Evolutionary conservation across 1,140 invertebrate species (phyloP).

Genomic region (Micrasema longulum): DNA sequence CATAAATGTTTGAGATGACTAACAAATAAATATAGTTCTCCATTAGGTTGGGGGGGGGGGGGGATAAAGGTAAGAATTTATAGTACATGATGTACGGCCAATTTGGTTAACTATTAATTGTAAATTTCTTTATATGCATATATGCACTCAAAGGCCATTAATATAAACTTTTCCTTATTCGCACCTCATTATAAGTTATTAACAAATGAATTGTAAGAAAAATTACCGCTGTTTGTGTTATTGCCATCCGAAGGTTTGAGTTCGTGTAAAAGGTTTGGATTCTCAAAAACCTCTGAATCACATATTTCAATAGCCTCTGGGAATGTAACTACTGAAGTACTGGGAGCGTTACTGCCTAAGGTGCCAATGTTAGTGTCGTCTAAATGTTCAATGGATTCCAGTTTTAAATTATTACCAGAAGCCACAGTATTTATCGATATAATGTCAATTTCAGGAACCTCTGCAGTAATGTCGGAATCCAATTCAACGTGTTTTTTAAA

Average conservation of each 20-base stretch:
- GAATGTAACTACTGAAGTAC: slow-evolving; percentile 33
- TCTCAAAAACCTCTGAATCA: slow-evolving; percentile 40
- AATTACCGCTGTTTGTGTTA: slow-evolving; percentile 25
- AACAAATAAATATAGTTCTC: too few relatives aligned
- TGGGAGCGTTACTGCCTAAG: slow-evolving; percentile 11
- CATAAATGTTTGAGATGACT: too few relatives aligned
- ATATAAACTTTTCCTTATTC: too few relatives aligned
- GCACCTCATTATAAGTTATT: too few relatives aligned
- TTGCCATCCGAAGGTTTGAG: slow-evolving; percentile 36
- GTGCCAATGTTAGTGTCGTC: slow-evolving; percentile 13
- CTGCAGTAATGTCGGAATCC: slow-evolving; percentile 24
- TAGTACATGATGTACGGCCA: too few relatives aligned
- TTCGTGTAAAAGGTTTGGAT: slow-evolving; percentile 41
- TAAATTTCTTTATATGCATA: too few relatives aligned
- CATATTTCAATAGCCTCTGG: slow-evolving; percentile 48
- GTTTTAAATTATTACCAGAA: slow-evolving; percentile 24
- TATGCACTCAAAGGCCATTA: too few relatives aligned
- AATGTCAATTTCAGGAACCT: slow-evolving; percentile 20
- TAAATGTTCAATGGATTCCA: slow-evolving; percentile 19
- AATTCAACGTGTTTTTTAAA: slow-evolving; percentile 15
- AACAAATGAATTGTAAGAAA: background rate
- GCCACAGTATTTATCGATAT: slow-evolving; percentile 2
- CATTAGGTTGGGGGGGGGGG: too few relatives aligned
- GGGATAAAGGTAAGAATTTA: too few relatives aligned
- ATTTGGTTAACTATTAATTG: too few relatives aligned